Percentiles rank a stretch among this genome's conserved stretches.
phyloP scores from a whole-genome alignment of 2,113 vertebrate genomes.

The Grammomys dolichurus region DNA sequence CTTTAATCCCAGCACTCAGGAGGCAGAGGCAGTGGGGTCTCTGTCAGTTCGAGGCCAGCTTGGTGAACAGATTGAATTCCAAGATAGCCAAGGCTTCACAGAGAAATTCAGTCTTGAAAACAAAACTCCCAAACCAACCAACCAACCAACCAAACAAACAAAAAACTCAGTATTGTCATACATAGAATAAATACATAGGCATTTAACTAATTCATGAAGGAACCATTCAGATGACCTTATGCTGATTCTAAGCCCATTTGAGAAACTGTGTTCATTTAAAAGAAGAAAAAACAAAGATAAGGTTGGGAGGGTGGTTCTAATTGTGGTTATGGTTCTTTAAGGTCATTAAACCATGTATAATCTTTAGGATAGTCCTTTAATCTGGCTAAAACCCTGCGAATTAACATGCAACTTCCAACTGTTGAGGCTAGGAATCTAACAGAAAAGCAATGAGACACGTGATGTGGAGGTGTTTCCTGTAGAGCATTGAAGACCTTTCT shows the following conservation, averaged over 20 bases:
- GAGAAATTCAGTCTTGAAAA: neutral
- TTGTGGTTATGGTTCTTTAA: neutral
- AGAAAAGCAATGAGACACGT: neutral
- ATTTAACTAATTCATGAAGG: neutral
- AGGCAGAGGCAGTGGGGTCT: neutral
- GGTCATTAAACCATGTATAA: neutral
- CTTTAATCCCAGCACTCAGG: neutral
- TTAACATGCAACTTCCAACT: neutral
- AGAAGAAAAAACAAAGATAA: neutral
- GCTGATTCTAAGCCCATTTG: neutral
- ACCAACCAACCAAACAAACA: neutral
- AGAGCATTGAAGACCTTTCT: neutral
- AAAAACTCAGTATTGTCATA: neutral
- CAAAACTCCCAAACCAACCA: neutral
- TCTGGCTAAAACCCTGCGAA: neutral
- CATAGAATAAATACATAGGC: neutral
- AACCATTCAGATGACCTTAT: neutral
- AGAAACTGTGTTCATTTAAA: constrained; percentile 34
- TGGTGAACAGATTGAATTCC: neutral
- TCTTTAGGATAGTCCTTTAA: neutral
- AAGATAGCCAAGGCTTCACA: neutral
- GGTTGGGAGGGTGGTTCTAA: neutral
- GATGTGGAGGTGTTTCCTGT: neutral
- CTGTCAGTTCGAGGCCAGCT: neutral
- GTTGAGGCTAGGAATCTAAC: neutral